Evolutionary conservation across 2,113 vertebrate genomes (phyloP), one percentile per base, ranked within the genome.

Genomic region (Strigops habroptila): DNA sequence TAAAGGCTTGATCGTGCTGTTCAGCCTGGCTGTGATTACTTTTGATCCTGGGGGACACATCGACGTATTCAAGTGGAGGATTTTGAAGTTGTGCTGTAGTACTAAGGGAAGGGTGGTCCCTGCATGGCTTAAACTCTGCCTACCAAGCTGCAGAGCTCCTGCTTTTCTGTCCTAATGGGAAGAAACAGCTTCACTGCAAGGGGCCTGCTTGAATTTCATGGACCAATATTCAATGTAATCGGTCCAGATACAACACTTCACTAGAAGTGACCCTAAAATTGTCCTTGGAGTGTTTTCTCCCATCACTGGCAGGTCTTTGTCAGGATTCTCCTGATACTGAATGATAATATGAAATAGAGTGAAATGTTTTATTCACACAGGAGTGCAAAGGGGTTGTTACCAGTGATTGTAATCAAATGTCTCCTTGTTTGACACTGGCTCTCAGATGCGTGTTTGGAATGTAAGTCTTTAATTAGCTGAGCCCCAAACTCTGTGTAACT

Each of bases 1-100:
- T 76, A 10, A 71, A 86, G 92, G 83, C 83, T 90, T 19, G 79
- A 43, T 94, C 3, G 0, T 60, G 12, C 82, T 48, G 37, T 9
- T 80, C 80, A 81, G 62, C 77, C 74, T 89, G 96, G 52, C 86
- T 82, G 80, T 59, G 95, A 91, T 95, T 93, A 78, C 94, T 91
- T 65, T 73, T 93, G 88, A 87, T 95, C 96, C 92, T 93, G 80
- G 7, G 91, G 95, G 83, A 82, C 15, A 3, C 82, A 14, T 4
- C 1, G 2, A 1, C 1, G 14, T 68, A 14, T 44, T 43, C 19
- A 76, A 90, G 63, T 14, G 57, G 80, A 91, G 77, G n/a, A 18
- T 64, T 81, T 81, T 49, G 71, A 60, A 81, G 76, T 57, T 46
- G 68, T 28, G 52, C 15, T 48, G 74, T 75, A 62, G 78, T 41